Evolutionary conservation across 2,888 invertebrate genomes (phyloP), one percentile per base, ranked within the genome.

Genomic region (Drosophila mimica): DNA sequence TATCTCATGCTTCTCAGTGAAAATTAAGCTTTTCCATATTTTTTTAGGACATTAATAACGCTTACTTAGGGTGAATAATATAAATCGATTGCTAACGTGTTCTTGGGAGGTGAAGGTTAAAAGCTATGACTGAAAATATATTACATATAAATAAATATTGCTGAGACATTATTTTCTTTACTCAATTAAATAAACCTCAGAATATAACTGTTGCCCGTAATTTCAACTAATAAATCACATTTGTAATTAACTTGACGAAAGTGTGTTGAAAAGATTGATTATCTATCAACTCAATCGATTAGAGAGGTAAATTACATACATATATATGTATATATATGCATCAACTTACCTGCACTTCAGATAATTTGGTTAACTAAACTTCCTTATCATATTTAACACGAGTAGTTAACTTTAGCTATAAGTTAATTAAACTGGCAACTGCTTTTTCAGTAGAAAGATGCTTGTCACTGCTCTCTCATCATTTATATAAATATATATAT

Each of bases 351-450:
- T 46, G 15, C 46, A 25, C 43, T 43, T 2, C 9, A 43, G 43
- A 5, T 11, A 20, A 15, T 25, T 46, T 8, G 25, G 25, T 4
- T 28, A 28, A 9, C 17, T 4, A 5, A 3, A 49, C n/a, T 38
- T 54, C 15, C 30, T 5, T 11, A 1, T 51, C 13, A n/a, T 11
- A 51, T n/a, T 36, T 30, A 30, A 30, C 4, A 15, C 6, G 31
- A 5, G 20, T 1, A 17, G 20, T 25, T 34, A 17, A 34, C 34
- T 36, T 20, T 2, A 40, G n/a, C 3, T 36, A 15, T 8, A 11
- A 57, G n/a, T 51, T 43, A 30, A 67, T 67, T 31, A 52, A 59
- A 36, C 7, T 40, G 40, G 0, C 20, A 40, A 36, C 13, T 30
- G 51, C 34, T n/a, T 25, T 51, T 36, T 11, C 3, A 6, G 51